These are phyloP conservation scores for Uloborus diversus DNA, from an alignment of 1,140 invertebrate species.

Conservation along the genomic window DNA sequence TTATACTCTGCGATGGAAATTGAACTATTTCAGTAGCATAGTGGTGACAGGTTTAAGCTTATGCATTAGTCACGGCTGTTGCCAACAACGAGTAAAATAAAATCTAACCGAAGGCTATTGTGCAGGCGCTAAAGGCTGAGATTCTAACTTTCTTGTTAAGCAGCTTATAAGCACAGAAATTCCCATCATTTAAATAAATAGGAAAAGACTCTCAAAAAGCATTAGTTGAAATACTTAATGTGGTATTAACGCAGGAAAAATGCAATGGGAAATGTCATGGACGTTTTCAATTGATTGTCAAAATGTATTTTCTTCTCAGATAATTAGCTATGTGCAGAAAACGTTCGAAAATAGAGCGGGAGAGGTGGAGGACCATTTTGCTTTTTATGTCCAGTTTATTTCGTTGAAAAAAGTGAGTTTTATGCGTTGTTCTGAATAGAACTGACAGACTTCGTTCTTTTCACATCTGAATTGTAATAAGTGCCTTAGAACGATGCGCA, in stretches of 20 bases:
- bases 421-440: no score
- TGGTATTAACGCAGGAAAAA: conserved; percentile 41
- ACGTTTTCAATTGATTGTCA: conserved; percentile 26
- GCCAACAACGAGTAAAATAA: conserved; percentile 24
- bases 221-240: conserved; percentile 36
- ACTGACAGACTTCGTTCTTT: no score
- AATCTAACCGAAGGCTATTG: conserved; percentile 15
- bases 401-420: no score
- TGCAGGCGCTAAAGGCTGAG: conserved; percentile 2
- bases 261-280: conserved; percentile 11
- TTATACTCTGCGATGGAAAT: conserved; percentile 38
- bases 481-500: no score
- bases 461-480: no score
- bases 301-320: no score
- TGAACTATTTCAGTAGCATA: conserved; percentile 34
- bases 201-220: conserved; percentile 45
- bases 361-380: no score
- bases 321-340: no score
- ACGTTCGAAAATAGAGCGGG: no score
- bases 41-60: conserved; percentile 43
- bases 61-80: conserved; percentile 47
- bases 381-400: no score
- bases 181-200: conserved; percentile 52
- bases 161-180: conserved; percentile 39
- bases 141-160: conserved; percentile 38